Base-by-base conservation (phyloP, 2,888 invertebrate species). In the Suillia variegata region DNA sequence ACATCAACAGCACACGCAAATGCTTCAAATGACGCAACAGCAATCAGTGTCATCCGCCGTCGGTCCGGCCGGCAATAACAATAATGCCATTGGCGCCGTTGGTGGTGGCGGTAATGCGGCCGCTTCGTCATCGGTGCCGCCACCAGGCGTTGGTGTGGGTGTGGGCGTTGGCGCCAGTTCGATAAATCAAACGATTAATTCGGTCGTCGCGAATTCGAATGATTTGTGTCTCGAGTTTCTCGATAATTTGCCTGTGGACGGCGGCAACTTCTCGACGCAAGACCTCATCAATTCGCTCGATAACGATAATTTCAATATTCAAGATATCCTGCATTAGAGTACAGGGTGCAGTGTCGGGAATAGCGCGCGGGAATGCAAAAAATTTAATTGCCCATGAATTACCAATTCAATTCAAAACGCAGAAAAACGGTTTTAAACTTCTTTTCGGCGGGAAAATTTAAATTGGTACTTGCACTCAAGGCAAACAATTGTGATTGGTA, bases 221-320 rank as follows among this genome's bases (percentile, higher is more conserved):
- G 92, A 93, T 82, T 91, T 94, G 82, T 90, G 88, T 81, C 87
- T 94, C 71, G 93, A 94, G 85, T 92, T 93, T 84, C 86, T 93
- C 63, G 94, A 94, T 80, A 91, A 89, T 83, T 86, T 94, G 80
- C 89, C 90, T 58, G 85, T 90, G 69, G 93, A 94, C 81, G 87
- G 90, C 61, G 87, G 87, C 75, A 88, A 87, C 75, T 89, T 92
- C 81, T 89, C 90, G 71, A 91, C 92, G 61, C 92, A 93, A 79
- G 93, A 93, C 78, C 83, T 93, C 65, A 85, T 93, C 71, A 93
- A 89, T 82, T 92, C 92, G 56, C 87, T 94, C 73, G 94, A 94
- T 76, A 89, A 88, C 74, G 88, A 88, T 74, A 86, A 87, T 65
- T 88, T 90, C 70, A 89, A 87, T 82, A 83, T 91, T 59, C 87